phyloP scores from a whole-genome alignment of 2,888 invertebrate species.

The Phymatocera aterrima region DNA sequence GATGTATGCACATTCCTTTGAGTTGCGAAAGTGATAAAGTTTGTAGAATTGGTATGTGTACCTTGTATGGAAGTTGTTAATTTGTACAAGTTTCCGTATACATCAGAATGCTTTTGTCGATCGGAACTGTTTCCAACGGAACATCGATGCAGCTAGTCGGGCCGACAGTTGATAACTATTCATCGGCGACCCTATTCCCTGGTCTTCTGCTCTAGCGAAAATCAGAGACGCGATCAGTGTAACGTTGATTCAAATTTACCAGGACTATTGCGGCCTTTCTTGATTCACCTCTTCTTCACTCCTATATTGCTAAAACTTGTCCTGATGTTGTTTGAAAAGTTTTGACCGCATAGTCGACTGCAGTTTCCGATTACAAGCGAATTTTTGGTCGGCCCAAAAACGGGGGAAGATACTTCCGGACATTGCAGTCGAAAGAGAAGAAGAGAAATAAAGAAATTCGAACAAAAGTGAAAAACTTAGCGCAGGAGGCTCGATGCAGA shows the following conservation, averaged over 20 bases:
- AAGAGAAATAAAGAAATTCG: too few species aligned
- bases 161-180: conserved; percentile 30
- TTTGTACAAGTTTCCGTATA: background rate
- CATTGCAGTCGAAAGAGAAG: too few species aligned
- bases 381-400: too few species aligned
- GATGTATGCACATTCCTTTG: too few species aligned
- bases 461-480: too few species aligned
- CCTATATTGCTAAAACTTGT: background rate
- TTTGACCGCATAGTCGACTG: background rate
- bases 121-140: conserved; percentile 1
- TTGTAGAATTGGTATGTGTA: background rate
- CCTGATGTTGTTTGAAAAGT: background rate
- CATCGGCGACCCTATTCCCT: conserved; percentile 13
- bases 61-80: background rate
- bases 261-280: background rate
- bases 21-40: too few species aligned
- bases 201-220: background rate
- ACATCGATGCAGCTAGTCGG: conserved; percentile 5
- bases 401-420: too few species aligned
- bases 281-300: background rate
- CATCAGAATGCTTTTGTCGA: background rate
- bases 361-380: too few species aligned
- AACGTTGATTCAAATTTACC: conserved; percentile 12
- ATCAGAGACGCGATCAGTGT: background rate
- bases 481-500: too few species aligned